Evolutionary conservation across 1,140 invertebrate species (phyloP).

Genomic region (Drosophila auraria): DNA sequence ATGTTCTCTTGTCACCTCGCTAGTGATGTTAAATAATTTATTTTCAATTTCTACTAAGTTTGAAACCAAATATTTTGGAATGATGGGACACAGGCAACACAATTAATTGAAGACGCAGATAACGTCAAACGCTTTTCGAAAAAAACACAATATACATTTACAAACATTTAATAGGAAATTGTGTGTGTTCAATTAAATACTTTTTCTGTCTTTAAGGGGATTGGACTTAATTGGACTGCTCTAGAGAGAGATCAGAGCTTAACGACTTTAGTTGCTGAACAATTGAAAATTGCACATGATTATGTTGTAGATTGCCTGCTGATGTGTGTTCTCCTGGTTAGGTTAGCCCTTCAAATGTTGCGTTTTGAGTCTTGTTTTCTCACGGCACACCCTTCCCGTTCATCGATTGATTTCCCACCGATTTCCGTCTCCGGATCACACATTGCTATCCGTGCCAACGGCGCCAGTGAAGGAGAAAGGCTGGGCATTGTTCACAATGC

Average conservation of each 20-base stretch:
- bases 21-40: constrained; percentile 56
- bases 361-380: constrained; percentile 80
- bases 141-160: constrained; percentile 36
- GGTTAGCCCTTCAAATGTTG: constrained; percentile 67
- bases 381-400: constrained; percentile 60
- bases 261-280: constrained; percentile 27
- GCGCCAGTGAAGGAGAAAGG: constrained; percentile 90
- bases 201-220: constrained; percentile 10
- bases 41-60: constrained; percentile 50
- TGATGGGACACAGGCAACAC: constrained; percentile 72
- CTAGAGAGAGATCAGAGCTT: constrained; percentile 65
- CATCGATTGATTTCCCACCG: not conserved
- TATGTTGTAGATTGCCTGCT: constrained; percentile 39
- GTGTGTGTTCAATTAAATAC: not conserved
- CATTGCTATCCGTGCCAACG: constrained; percentile 88
- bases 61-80: constrained; percentile 70
- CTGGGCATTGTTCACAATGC: constrained; percentile 91
- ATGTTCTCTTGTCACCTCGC: constrained; percentile 57
- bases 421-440: constrained; percentile 85
- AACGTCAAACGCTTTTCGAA: constrained; percentile 43
- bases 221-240: constrained; percentile 30
- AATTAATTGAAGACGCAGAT: constrained; percentile 50
- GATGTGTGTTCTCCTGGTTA: constrained; percentile 43
- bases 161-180: constrained; percentile 35
- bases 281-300: constrained; percentile 66